These are phyloP conservation scores for Sylvia borin DNA, from an alignment of 2,797 vertebrate genomes.

Conservation along the genomic window DNA sequence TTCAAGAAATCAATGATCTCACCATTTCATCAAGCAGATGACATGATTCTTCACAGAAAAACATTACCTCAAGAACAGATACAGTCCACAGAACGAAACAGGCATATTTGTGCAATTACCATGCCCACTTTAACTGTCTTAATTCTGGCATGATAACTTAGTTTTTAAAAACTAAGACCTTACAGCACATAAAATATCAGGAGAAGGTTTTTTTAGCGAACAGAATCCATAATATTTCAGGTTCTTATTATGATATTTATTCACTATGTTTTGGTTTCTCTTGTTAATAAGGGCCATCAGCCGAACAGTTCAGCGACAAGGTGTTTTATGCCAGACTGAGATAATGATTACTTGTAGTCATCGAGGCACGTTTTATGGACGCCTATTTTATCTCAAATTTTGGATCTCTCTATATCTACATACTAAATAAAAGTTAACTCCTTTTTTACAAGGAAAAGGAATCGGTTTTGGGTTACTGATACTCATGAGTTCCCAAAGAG, in stretches of 20 bases:
- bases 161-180: not conserved
- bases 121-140: not conserved
- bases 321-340: not conserved
- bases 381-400: not conserved
- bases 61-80: not conserved
- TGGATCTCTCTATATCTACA: not conserved
- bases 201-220: not conserved
- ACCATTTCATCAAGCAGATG: constrained; percentile 32
- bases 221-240: not conserved
- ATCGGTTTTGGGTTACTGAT: not conserved
- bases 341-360: not conserved
- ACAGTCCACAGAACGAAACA: not conserved
- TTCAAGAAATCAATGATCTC: constrained; percentile 59
- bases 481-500: not conserved
- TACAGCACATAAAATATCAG: not conserved
- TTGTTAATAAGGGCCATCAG: not conserved
- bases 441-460: not conserved
- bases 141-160: not conserved
- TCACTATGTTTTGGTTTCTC: not conserved
- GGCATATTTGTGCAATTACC: not conserved
- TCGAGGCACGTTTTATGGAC: not conserved
- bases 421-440: not conserved
- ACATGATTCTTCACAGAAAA: constrained; percentile 13
- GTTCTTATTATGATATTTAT: not conserved
- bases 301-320: not conserved